Evolutionary conservation across 64 coral and sea anemone species (phyloP).

Genomic region (Montipora capricornis): DNA sequence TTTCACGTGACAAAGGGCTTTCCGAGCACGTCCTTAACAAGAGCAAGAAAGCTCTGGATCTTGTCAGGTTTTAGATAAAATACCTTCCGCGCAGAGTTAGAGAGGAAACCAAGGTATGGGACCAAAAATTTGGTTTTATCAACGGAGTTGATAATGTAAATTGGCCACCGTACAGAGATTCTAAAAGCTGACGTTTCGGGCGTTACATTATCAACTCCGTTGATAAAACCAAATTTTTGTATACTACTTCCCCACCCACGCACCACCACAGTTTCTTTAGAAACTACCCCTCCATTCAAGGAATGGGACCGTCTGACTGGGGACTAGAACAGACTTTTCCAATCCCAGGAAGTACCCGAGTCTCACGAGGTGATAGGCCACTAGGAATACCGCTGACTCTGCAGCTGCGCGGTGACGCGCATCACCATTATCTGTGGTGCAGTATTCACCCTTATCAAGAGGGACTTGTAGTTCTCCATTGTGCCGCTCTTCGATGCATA

Average conservation of each 20-base stretch:
- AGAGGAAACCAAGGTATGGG: conserved; percentile 44
- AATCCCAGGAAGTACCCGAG: neutral
- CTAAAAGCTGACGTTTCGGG: too few relatives aligned
- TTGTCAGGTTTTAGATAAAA: too few relatives aligned
- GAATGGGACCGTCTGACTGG: neutral
- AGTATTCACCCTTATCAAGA: conserved; percentile 9
- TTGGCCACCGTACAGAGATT: too few relatives aligned
- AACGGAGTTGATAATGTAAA: too few relatives aligned
- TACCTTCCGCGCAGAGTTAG: neutral
- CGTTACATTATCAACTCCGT: too few relatives aligned
- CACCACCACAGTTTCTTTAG: too few relatives aligned
- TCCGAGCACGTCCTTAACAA: too few relatives aligned
- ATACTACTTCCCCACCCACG: too few relatives aligned
- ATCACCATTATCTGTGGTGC: conserved; percentile 9
- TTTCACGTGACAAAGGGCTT: too few relatives aligned
- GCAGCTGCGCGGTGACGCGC: conserved; percentile 48
- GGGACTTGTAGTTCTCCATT: conserved; percentile 42
- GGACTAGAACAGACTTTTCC: neutral
- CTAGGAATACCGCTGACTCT: conserved; percentile 32
- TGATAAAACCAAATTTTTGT: too few relatives aligned
- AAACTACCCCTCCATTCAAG: too few relatives aligned
- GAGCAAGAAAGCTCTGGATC: too few relatives aligned
- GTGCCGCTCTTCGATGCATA: conserved; percentile 68
- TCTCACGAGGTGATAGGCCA: conserved; percentile 30
- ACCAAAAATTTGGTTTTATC: neutral